Evolutionary conservation across 1,140 invertebrate species (phyloP).

Genomic region (Coelopa frigida): DNA sequence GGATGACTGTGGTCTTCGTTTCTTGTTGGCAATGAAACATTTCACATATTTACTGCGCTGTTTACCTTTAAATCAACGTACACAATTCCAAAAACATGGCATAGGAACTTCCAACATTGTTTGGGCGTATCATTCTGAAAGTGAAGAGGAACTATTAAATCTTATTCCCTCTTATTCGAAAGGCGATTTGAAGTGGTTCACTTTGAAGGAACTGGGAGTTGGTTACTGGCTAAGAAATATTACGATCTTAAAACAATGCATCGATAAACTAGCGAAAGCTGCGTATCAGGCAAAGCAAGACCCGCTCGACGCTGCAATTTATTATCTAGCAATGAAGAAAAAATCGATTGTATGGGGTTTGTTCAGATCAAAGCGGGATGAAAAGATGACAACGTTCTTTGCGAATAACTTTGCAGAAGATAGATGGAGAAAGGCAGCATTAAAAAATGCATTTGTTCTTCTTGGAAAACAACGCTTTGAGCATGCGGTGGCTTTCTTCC

Average conservation of each 20-base stretch:
- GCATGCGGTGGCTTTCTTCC: slow-evolving; percentile 90
- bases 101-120: slow-evolving; percentile 89
- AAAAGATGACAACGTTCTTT: slow-evolving; percentile 93
- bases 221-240: slow-evolving; percentile 96
- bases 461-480: slow-evolving; percentile 93
- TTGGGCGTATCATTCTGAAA: slow-evolving; percentile 99
- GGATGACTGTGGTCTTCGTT: slow-evolving; percentile 95
- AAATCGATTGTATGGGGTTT: slow-evolving; percentile 94
- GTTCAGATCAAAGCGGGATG: slow-evolving; percentile 80
- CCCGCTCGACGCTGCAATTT: slow-evolving; percentile 94
- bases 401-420: slow-evolving; percentile 89
- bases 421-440: slow-evolving; percentile 90
- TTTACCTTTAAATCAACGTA: slow-evolving; percentile 79
- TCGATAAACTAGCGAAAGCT: slow-evolving; percentile 92
- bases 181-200: slow-evolving; percentile 80
- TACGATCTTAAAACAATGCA: slow-evolving; percentile 69
- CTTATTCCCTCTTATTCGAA: slow-evolving; percentile 84
- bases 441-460: slow-evolving; percentile 96
- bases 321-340: slow-evolving; percentile 98
- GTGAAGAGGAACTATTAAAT: slow-evolving; percentile 88
- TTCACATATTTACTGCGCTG: slow-evolving; percentile 91
- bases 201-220: slow-evolving; percentile 82
- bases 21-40: slow-evolving; percentile 95
- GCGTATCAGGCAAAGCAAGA: slow-evolving; percentile 85
- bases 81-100: slow-evolving; percentile 79